Conservation (phyloP, 2,797 vertebrate genomes). For the Chanos chanos region DNA sequence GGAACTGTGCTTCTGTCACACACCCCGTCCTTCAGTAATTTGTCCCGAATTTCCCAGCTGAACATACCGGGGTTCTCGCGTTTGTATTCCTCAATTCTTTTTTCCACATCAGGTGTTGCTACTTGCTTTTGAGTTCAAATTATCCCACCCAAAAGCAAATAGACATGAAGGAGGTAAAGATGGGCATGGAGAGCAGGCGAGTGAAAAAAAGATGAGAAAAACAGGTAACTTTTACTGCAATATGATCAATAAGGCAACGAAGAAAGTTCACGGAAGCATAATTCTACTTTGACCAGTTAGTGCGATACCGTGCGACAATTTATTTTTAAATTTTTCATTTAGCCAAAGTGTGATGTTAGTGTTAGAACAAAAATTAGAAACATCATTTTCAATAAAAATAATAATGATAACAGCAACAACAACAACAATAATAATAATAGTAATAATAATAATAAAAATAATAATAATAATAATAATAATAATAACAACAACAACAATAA, state of each 20-base stretch:
- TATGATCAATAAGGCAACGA: background rate
- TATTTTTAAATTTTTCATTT: too few species aligned
- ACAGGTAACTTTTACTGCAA: slow-evolving; percentile 20
- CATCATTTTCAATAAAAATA: background rate
- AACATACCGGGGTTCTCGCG: slow-evolving; percentile 93
- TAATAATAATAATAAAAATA: background rate
- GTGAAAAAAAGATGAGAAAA: background rate
- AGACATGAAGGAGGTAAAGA: background rate
- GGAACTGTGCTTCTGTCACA: slow-evolving; percentile 92
- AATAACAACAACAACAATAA: slow-evolving; percentile 19
- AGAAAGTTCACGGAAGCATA: too few species aligned
- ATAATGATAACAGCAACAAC: background rate
- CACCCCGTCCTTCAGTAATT: slow-evolving; percentile 90
- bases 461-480: slow-evolving; percentile 6
- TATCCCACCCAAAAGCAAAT: background rate
- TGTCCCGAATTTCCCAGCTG: slow-evolving; percentile 96
- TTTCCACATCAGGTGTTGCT: slow-evolving; percentile 92
- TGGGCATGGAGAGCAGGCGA: background rate
- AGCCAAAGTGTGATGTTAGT: too few species aligned
- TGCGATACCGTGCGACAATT: too few species aligned
- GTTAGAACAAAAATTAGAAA: background rate
- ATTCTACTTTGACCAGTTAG: too few species aligned
- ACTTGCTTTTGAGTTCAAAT: slow-evolving; percentile 85
- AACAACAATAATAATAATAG: background rate
- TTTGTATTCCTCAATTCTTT: slow-evolving; percentile 95